A percentile compares a stretch with the other conserved stretches of the same genome.
Conservation (phyloP, 2,113 vertebrate genomes). For the Baryphthengus martii region DNA sequence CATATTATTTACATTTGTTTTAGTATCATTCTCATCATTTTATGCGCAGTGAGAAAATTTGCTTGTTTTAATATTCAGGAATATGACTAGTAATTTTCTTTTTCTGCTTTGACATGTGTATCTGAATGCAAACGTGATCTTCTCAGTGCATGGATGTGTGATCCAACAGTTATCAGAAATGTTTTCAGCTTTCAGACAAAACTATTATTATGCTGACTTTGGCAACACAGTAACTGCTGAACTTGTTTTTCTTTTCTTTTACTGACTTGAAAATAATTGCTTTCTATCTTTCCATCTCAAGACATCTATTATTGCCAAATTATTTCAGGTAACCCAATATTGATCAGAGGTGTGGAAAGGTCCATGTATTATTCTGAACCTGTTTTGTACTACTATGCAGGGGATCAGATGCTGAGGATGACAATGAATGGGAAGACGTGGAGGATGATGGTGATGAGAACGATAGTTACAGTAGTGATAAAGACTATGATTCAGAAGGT, state of each 20-base stretch:
- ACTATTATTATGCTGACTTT: background rate
- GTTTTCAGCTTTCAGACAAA: background rate
- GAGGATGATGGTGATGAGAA: conserved; percentile 70
- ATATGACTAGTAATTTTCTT: background rate
- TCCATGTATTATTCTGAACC: background rate
- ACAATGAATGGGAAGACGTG: conserved; percentile 84
- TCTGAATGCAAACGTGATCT: background rate
- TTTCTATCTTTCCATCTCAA: background rate
- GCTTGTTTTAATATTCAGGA: background rate
- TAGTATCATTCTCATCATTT: background rate
- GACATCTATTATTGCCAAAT: background rate
- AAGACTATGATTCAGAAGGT: conserved; percentile 73
- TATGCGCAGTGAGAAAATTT: background rate
- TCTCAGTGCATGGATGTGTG: background rate
- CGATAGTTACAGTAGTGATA: conserved; percentile 6
- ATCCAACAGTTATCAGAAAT: background rate
- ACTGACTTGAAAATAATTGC: background rate
- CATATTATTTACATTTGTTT: background rate
- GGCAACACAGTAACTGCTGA: background rate
- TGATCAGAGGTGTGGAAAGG: background rate
- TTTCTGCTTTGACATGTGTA: background rate
- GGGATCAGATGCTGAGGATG: conserved; percentile 49
- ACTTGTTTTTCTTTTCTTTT: background rate
- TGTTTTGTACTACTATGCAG: conserved; percentile 33
- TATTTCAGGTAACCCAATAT: background rate